Evolutionary conservation across 2,797 vertebrate species (phyloP).

Genomic region (Crocodylus rhombifer): DNA sequence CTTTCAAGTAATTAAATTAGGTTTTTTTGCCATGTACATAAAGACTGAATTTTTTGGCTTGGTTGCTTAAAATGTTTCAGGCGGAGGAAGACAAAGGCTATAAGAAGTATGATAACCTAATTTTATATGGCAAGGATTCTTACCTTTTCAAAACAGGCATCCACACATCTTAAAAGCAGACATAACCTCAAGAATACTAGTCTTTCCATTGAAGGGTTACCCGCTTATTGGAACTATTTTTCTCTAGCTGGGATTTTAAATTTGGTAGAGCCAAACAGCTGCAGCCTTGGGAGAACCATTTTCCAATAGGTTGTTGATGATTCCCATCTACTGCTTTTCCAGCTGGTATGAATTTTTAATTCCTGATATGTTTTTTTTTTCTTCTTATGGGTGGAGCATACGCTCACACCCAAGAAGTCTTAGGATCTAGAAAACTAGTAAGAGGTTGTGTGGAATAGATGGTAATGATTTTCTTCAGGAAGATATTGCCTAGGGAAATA

Average conservation of each 20-base stretch:
- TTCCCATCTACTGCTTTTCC: not conserved
- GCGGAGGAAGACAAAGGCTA: not conserved
- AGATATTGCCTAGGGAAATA: rapidly evolving
- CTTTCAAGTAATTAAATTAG: not conserved
- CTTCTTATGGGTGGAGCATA: rapidly evolving
- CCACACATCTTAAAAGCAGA: not conserved
- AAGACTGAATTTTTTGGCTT: not conserved
- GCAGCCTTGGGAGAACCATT: not conserved
- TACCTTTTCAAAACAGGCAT: not conserved
- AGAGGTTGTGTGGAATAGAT: not conserved
- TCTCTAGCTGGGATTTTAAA: not conserved
- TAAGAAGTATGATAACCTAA: not conserved
- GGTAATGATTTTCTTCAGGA: not conserved
- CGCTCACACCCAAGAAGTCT: not conserved
- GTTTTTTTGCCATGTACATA: rapidly evolving
- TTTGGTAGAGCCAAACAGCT: not conserved
- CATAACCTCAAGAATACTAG: not conserved
- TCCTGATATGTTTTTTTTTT: not conserved
- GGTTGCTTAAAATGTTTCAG: not conserved
- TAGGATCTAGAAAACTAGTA: rapidly evolving
- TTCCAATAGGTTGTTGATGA: not conserved
- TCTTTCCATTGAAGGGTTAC: not conserved
- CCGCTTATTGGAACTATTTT: not conserved
- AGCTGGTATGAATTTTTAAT: not conserved
- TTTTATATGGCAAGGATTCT: not conserved